These are phyloP conservation scores for Acropora tenuis DNA, from an alignment of 64 coral and sea anemone genomes.

Conservation along the genomic window DNA sequence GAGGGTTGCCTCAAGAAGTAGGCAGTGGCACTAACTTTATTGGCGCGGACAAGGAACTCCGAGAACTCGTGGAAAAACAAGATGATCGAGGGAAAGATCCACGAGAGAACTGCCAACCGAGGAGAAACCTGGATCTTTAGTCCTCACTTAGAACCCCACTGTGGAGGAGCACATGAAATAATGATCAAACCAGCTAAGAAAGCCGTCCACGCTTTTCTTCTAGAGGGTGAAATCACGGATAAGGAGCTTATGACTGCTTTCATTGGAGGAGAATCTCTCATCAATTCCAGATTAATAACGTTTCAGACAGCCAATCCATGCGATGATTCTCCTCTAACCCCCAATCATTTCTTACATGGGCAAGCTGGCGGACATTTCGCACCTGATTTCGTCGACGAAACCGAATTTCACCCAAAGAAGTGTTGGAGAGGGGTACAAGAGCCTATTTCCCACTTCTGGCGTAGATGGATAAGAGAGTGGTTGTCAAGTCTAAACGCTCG, in stretches of 20 bases:
- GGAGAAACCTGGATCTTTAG: constrained; percentile 57
- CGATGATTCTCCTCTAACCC: constrained; percentile 28
- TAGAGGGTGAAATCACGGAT: constrained; percentile 21
- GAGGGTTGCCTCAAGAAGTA: constrained; percentile 23
- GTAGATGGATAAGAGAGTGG: no score
- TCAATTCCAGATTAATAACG: constrained; percentile 61
- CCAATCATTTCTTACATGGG: constrained; percentile 59
- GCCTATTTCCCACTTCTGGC: no score
- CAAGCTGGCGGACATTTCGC: not conserved
- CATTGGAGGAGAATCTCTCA: constrained; percentile 19
- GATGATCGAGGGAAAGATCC: constrained; percentile 10
- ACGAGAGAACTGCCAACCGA: not conserved
- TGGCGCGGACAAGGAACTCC: constrained; percentile 35
- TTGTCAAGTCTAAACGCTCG: no score
- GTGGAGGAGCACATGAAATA: constrained; percentile 51
- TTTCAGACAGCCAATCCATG: constrained; percentile 50
- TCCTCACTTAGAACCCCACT: constrained; percentile 46
- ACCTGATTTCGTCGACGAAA: no score
- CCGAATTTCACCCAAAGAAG: no score
- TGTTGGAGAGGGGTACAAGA: no score
- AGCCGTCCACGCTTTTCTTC: not conserved
- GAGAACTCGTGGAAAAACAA: constrained; percentile 32
- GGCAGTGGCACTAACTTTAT: constrained; percentile 46
- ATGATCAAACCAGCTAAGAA: constrained; percentile 60
- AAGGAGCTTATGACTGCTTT: constrained; percentile 19